Evolutionary conservation across 2,797 vertebrate species (phyloP), one percentile per base, ranked within the genome.

Genomic region (Brachyrhaphis roseni): DNA sequence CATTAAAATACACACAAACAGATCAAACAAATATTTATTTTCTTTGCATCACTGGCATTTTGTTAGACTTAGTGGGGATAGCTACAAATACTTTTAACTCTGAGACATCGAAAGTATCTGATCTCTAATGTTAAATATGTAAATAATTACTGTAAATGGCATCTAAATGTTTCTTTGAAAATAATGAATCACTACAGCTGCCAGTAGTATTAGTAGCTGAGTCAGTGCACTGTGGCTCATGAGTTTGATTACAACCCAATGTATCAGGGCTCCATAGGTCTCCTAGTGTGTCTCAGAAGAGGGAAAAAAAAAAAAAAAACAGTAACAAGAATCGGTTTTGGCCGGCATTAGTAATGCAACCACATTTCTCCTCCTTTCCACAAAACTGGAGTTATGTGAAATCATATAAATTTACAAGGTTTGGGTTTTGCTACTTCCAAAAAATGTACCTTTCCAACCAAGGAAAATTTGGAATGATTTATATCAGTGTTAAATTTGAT

Each of bases 261-360:
- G 90, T 90, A 85, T 89, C 57, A 59, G 78, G 82, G 80, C 80
- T 89, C 80, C 84, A 83, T 84, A 84, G 76, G 82, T 91, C 92
- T 95, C 91, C 86, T 87, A 84, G 78, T 78, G 86, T 88, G 90
- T 94, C 90, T 88, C 79, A 87, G 82, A 82, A 81, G 84, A 62
- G 77, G 89, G 90, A 88, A 80, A 59, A 71, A 83, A 73, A 85
- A n/a, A 47, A 72, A 26, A 68, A 41, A 70, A 46, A 45, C 12
- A 45, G 13, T 84, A 83, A 83, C 43, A 81, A 90, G 85, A 78
- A 77, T 87, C 83, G 88, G 87, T 90, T 89, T 94, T 94, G 92
- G 87, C 86, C 84, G 15, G 46, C 70, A 70, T 93, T 89, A 92
- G 86, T 89, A 88, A 92, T 86, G 77, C 87, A 92, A 92, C 92